Conservation (phyloP, 2,888 invertebrate species). For the Ditula angustiorana region DNA sequence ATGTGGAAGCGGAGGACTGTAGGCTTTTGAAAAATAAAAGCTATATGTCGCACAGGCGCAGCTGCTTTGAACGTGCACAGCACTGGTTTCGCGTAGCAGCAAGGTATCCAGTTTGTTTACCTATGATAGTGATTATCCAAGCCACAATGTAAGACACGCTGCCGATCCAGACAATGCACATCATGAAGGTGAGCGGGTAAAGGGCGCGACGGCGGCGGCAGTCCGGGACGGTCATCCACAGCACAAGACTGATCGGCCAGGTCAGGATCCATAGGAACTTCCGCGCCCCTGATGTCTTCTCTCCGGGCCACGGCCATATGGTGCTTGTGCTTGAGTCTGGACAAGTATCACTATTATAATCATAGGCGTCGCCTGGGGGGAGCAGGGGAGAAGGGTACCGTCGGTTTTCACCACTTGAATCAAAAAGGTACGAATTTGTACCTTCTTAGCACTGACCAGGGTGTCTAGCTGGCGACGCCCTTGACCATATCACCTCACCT, state of each 20-base stretch:
- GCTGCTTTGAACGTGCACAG: no score
- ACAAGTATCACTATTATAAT: no score
- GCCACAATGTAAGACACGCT: conserved; percentile 92
- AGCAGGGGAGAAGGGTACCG: no score
- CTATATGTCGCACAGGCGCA: background rate
- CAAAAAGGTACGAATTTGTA: no score
- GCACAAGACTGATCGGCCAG: conserved; percentile 90
- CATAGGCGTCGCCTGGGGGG: no score
- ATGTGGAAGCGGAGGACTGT: no score
- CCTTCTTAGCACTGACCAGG: no score
- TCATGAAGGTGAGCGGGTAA: conserved; percentile 89
- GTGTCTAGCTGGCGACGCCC: no score
- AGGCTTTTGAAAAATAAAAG: no score
- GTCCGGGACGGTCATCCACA: conserved; percentile 92
- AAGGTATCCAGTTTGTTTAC: conserved; percentile 75
- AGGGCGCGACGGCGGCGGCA: conserved; percentile 86
- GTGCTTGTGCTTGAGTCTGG: conserved; percentile 61
- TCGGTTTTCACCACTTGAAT: no score
- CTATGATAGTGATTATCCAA: conserved; percentile 93
- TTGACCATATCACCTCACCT: no score
- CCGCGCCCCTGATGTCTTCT: conserved; percentile 67
- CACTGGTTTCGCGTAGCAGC: no score
- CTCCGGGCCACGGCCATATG: conserved; percentile 86
- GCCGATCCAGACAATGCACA: conserved; percentile 94
- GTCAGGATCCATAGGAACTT: conserved; percentile 87